Evolutionary conservation across 2,113 vertebrate species (phyloP).

Genomic region (Serilophus lunatus): DNA sequence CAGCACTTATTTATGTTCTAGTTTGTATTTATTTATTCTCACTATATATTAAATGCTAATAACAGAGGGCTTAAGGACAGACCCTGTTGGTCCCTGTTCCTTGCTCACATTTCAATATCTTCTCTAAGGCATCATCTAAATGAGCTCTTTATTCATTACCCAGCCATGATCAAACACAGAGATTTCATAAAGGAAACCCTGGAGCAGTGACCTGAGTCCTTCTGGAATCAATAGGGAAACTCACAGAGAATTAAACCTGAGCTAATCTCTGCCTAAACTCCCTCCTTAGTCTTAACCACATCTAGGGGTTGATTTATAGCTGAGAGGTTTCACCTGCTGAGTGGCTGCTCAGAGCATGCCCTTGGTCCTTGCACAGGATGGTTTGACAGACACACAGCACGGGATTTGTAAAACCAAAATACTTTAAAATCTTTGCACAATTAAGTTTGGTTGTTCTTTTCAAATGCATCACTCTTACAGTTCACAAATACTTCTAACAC

Average conservation of each 20-base stretch:
- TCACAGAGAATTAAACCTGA: neutral
- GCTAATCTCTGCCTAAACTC: neutral
- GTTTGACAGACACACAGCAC: too few relatives aligned
- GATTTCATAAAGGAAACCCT: neutral
- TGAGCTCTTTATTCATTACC: neutral
- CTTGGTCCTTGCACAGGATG: neutral
- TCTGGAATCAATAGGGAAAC: neutral
- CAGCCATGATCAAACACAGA: neutral
- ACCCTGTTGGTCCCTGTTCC: neutral
- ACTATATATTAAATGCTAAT: neutral
- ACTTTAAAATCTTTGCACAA: neutral
- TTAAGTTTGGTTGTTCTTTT: neutral
- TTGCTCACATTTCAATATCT: neutral
- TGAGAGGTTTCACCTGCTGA: neutral
- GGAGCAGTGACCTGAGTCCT: constrained; percentile 15
- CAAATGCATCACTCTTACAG: neutral
- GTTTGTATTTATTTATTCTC: neutral
- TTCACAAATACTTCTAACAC: neutral
- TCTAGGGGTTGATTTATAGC: neutral
- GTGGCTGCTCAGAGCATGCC: neutral
- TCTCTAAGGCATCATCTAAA: neutral
- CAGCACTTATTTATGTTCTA: neutral
- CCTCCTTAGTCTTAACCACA: neutral
- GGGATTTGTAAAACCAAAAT: rapidly evolving
- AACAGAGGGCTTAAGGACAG: neutral